phyloP scores from a whole-genome alignment of 2,113 vertebrate species.

The human region GRCh38 chr22:31162001-31162500 shows the following conservation, averaged over 20 bases:
- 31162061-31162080: slow-evolving; percentile 15
- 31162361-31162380: slow-evolving; percentile 5
- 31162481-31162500: background rate
- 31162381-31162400: background rate
- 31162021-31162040: background rate
- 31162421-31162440: background rate
- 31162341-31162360: slow-evolving; percentile 19
- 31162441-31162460: background rate
- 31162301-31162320: background rate
- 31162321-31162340: slow-evolving; percentile 27
- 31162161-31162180: slow-evolving; percentile 34
- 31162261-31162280: background rate
- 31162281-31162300: slow-evolving; percentile 36
- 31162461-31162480: slow-evolving; percentile 25
- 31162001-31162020: too few species aligned
- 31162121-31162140: background rate
- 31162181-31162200: background rate
- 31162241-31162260: slow-evolving; percentile 27
- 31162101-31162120: slow-evolving; percentile 25
- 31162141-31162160: background rate
- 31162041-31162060: background rate
- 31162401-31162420: background rate
- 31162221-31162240: slow-evolving; percentile 8
- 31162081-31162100: background rate
- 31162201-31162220: background rate